phyloP scores from a whole-genome alignment of 2,888 invertebrate genomes.

The Idaea dimidiata region DNA sequence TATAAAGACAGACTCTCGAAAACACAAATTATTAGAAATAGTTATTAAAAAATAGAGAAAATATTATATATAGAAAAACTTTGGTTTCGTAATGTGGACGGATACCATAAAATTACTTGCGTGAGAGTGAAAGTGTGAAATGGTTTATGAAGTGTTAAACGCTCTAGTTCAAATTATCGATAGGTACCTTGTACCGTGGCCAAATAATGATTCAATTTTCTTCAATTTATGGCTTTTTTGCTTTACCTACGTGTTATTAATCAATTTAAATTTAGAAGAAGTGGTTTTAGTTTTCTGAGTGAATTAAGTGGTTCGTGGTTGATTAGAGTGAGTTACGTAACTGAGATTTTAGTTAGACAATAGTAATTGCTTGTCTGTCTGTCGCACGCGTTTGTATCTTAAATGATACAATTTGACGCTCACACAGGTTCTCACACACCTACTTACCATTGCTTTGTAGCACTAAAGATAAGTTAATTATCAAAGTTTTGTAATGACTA shows the following conservation, averaged over 20 bases:
- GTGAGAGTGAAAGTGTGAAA: constrained; percentile 29
- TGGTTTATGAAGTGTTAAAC: constrained; percentile 27
- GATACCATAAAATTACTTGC: constrained; percentile 13
- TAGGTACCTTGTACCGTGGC: neutral
- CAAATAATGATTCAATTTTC: neutral
- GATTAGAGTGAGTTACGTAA: neutral
- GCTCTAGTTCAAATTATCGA: constrained; percentile 25
- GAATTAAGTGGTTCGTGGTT: neutral
- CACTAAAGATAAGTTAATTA: neutral
- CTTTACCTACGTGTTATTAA: neutral
- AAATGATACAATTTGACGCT: neutral
- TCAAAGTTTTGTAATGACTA: neutral
- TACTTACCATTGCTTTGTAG: neutral
- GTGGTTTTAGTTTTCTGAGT: neutral
- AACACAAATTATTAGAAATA: no score
- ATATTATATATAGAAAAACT: neutral
- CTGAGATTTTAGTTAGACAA: neutral
- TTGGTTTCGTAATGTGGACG: neutral
- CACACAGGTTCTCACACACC: neutral
- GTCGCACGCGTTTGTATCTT: neutral
- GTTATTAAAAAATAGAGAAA: neutral
- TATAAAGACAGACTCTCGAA: no score
- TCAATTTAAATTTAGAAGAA: neutral
- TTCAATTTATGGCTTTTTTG: neutral
- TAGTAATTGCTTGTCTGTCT: constrained; percentile 1